A percentile compares a stretch with the other conserved stretches of the same genome.
These are phyloP conservation scores for Leucoma salicis DNA, from an alignment of 2,888 invertebrate species.

Conservation along the genomic window DNA sequence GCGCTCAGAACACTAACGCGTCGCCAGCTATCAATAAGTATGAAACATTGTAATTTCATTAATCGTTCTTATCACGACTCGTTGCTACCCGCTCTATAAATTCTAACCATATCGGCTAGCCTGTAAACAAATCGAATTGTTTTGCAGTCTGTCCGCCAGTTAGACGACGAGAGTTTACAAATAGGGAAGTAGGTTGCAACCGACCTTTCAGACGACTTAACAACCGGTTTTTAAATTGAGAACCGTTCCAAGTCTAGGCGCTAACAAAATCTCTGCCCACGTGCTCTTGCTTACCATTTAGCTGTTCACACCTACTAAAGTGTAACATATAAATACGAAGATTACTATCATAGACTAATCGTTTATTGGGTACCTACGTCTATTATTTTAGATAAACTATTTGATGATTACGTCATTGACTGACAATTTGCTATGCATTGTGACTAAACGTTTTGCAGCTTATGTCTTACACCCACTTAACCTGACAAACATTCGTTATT, in stretches of 20 bases:
- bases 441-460: conserved; percentile 20
- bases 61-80: conserved; percentile 2
- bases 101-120: not conserved
- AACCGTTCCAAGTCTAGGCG: conserved; percentile 3
- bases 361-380: conserved; percentile 17
- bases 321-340: not conserved
- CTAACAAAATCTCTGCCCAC: conserved; percentile 12
- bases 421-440: conserved; percentile 37
- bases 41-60: conserved; percentile 21
- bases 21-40: conserved; percentile 15
- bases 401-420: conserved; percentile 41
- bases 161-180: not conserved
- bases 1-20: conserved; percentile 23
- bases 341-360: conserved; percentile 3
- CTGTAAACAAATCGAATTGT: not conserved
- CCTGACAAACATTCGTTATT: not conserved
- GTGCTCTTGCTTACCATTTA: conserved; percentile 3
- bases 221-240: conserved; percentile 21
- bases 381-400: conserved; percentile 23
- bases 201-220: conserved; percentile 5
- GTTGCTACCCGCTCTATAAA: too few species aligned
- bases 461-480: conserved; percentile 11
- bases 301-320: not conserved
- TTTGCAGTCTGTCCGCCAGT: not conserved
- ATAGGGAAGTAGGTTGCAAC: conserved; percentile 2